A percentile compares a stretch with the other conserved stretches of the same genome.
Evolutionary conservation across 2,113 vertebrate genomes (phyloP).

Genomic region (Anarrhichthys ocellatus): DNA sequence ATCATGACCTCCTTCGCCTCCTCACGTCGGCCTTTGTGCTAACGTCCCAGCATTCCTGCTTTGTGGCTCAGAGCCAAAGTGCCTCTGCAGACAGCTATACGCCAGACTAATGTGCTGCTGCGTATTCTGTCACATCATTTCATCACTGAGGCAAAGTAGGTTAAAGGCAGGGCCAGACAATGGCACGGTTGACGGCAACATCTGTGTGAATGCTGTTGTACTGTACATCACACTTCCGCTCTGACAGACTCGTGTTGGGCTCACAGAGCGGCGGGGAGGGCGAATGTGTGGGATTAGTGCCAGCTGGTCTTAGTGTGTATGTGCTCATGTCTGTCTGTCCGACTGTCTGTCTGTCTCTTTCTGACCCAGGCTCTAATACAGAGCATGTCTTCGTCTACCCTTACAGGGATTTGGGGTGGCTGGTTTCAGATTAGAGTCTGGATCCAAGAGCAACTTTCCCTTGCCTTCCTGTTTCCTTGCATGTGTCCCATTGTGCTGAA

Average conservation of each 20-base stretch:
- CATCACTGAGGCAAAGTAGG: slow-evolving; percentile 47
- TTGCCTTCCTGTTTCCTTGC: slow-evolving; percentile 30
- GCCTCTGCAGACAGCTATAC: slow-evolving; percentile 5
- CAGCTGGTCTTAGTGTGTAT: slow-evolving; percentile 53
- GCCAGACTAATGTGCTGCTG: slow-evolving; percentile 12
- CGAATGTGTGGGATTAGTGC: slow-evolving; percentile 61
- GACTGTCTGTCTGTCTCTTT: slow-evolving; percentile 3
- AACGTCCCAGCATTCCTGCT: slow-evolving; percentile 4
- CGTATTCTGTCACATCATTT: slow-evolving; percentile 8
- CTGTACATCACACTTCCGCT: slow-evolving; percentile 54
- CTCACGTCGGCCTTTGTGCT: not conserved
- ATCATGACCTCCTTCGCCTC: slow-evolving; percentile 9
- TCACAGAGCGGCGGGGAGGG: slow-evolving; percentile 34
- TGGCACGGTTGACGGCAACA: slow-evolving; percentile 44
- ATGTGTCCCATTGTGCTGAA: slow-evolving; percentile 26
- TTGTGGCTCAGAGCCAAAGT: slow-evolving; percentile 28
- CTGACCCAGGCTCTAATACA: slow-evolving; percentile 44
- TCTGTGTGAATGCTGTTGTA: slow-evolving; percentile 52
- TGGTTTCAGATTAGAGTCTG: slow-evolving; percentile 69
- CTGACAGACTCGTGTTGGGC: slow-evolving; percentile 30
- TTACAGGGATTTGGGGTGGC: slow-evolving; percentile 66
- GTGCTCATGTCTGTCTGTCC: slow-evolving; percentile 42
- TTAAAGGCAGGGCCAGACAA: slow-evolving; percentile 39
- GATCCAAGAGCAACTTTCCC: slow-evolving; percentile 55
- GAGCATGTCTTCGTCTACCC: slow-evolving; percentile 46